phyloP scores from a whole-genome alignment of 2,797 vertebrate species.

The Fratercula arctica region DNA sequence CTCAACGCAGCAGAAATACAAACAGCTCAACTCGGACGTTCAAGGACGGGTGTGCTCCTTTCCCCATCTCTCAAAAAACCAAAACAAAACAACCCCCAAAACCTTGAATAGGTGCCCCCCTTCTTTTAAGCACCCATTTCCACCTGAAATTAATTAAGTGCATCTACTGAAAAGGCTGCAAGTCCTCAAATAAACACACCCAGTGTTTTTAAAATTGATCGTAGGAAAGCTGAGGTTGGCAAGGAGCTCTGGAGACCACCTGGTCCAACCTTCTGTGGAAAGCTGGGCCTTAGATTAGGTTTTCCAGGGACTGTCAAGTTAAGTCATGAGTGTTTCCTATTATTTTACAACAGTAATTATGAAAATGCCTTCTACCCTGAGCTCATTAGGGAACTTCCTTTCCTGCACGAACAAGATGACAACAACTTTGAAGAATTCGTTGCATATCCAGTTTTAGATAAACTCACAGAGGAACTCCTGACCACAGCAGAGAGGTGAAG shows the following conservation, averaged over 20 bases:
- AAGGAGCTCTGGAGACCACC: neutral
- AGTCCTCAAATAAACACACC: neutral
- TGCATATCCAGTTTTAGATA: neutral
- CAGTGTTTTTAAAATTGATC: neutral
- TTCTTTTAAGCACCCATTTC: neutral
- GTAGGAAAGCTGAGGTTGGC: neutral
- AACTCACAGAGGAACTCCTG: neutral
- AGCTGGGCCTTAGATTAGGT: neutral
- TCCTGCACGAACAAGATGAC: fast-evolving
- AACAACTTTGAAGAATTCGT: fast-evolving
- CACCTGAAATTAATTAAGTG: neutral
- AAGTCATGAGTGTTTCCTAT: neutral
- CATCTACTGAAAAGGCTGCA: neutral
- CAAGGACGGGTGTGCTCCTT: neutral
- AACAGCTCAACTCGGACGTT: neutral
- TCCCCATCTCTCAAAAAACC: neutral
- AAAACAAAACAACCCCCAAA: neutral
- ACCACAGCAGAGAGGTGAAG: neutral
- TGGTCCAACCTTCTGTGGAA: neutral
- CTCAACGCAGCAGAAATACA: neutral
- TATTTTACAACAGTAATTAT: neutral
- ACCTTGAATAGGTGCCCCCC: neutral
- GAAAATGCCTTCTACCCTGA: neutral
- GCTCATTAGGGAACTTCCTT: neutral
- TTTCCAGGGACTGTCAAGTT: neutral